Evolutionary conservation across 2,888 invertebrate species (phyloP).

Genomic region (Dasysyrphus albostriatus): DNA sequence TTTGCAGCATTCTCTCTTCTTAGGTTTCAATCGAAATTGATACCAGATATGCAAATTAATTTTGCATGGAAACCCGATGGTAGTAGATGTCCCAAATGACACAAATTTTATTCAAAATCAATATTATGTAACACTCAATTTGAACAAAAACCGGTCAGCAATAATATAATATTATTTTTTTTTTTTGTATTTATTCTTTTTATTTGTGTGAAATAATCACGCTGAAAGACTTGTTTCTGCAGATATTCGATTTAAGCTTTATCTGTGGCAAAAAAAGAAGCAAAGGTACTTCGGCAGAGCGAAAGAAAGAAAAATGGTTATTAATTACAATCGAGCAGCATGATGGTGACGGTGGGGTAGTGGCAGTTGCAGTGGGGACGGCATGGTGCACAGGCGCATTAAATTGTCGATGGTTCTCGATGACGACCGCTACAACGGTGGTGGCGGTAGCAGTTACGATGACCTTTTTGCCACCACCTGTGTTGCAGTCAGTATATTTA

Average conservation of each 20-base stretch:
- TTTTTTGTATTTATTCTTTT: constrained; percentile 33
- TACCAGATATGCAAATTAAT: constrained; percentile 68
- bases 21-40: constrained; percentile 34
- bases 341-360: not conserved
- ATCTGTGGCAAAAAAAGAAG: constrained; percentile 48
- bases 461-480: constrained; percentile 64
- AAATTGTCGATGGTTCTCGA: constrained; percentile 43
- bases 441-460: constrained; percentile 52
- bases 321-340: constrained; percentile 43
- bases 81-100: constrained; percentile 53
- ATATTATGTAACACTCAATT: constrained; percentile 69
- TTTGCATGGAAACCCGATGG: constrained; percentile 61
- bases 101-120: constrained; percentile 69
- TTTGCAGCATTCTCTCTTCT: constrained; percentile 60
- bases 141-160: constrained; percentile 66
- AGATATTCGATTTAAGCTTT: constrained; percentile 53
- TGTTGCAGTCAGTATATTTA: not conserved
- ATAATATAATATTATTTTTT: constrained; percentile 47
- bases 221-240: constrained; percentile 64
- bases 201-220: constrained; percentile 63
- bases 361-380: not conserved
- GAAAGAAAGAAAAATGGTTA: constrained; percentile 37
- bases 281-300: constrained; percentile 13
- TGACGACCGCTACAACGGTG: constrained; percentile 6
- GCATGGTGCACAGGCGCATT: constrained; percentile 7